These are phyloP conservation scores for Drosophila pachea DNA, from an alignment of 1,140 invertebrate species.

Conservation along the genomic window DNA sequence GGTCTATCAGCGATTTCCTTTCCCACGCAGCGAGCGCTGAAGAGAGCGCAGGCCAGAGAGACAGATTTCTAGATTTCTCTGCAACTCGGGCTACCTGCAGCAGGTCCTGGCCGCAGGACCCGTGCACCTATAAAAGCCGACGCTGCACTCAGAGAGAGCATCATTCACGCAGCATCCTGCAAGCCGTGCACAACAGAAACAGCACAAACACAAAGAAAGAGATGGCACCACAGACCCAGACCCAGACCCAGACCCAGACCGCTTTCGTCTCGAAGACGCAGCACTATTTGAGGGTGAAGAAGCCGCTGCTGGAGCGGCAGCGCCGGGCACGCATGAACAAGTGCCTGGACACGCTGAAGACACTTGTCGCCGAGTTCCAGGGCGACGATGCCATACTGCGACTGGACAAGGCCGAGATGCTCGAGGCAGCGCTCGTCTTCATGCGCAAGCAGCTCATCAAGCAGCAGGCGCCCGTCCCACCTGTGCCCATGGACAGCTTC, in stretches of 20 bases:
- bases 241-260: conserved; percentile 32
- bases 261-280: conserved; percentile 86
- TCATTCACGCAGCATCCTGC: conserved; percentile 74
- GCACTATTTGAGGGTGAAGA: conserved; percentile 96
- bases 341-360: conserved; percentile 95
- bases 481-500: conserved; percentile 84
- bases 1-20: conserved; percentile 59
- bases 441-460: conserved; percentile 81
- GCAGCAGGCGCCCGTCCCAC: conserved; percentile 80
- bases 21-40: conserved; percentile 59
- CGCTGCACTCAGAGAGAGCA: conserved; percentile 47
- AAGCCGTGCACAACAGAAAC: conserved; percentile 53
- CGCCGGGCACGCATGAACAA: conserved; percentile 95
- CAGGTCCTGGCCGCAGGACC: conserved; percentile 61
- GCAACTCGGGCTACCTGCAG: conserved; percentile 46
- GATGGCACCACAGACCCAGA: conserved; percentile 62
- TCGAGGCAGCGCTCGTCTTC: conserved; percentile 93
- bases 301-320: conserved; percentile 96
- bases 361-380: conserved; percentile 93
- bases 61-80: conserved; percentile 62
- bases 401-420: conserved; percentile 97
- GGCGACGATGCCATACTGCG: conserved; percentile 94
- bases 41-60: conserved; percentile 21
- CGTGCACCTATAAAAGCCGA: conserved; percentile 60
- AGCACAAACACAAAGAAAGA: conserved; percentile 20